phyloP scores from a whole-genome alignment of 2,797 vertebrate genomes.

The Champsocephalus esox region DNA sequence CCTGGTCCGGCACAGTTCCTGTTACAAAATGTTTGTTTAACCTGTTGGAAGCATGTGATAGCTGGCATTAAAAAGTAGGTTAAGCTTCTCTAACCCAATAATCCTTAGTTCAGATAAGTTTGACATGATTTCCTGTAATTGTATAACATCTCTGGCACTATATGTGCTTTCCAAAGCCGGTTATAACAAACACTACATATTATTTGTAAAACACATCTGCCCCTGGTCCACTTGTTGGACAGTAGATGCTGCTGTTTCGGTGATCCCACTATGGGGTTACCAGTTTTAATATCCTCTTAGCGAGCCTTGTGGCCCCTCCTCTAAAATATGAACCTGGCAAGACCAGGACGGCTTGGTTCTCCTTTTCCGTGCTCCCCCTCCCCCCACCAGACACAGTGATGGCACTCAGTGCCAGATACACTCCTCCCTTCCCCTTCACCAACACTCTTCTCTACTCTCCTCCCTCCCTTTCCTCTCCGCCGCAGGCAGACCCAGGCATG shows the following conservation, averaged over 20 bases:
- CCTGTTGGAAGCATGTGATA: slow-evolving; percentile 20
- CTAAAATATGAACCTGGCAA: slow-evolving; percentile 64
- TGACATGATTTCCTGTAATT: slow-evolving; percentile 18
- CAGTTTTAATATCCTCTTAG: slow-evolving; percentile 48
- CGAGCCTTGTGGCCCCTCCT: slow-evolving; percentile 55
- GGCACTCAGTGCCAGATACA: slow-evolving; percentile 80
- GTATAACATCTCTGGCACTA: slow-evolving; percentile 18
- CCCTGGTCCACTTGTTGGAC: slow-evolving; percentile 37
- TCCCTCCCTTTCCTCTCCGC: slow-evolving; percentile 71
- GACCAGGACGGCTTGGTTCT: slow-evolving; percentile 65
- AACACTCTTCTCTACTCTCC: slow-evolving; percentile 60
- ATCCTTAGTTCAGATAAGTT: slow-evolving; percentile 35
- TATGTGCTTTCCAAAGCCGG: slow-evolving; percentile 10
- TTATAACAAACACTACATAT: slow-evolving; percentile 25
- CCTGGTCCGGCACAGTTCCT: not conserved
- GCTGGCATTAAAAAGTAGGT: slow-evolving; percentile 33
- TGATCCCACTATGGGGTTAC: slow-evolving; percentile 41
- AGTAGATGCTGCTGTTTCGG: slow-evolving; percentile 32
- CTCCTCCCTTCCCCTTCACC: slow-evolving; percentile 63
- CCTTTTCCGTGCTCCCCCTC: slow-evolving; percentile 68
- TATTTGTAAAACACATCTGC: slow-evolving; percentile 37
- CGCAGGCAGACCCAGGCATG: slow-evolving; percentile 83
- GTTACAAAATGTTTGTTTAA: slow-evolving; percentile 6
- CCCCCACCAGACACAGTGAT: slow-evolving; percentile 81
- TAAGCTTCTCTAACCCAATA: slow-evolving; percentile 37